phyloP scores from a whole-genome alignment of 2,797 vertebrate genomes.

The Bovichtus diacanthus region DNA sequence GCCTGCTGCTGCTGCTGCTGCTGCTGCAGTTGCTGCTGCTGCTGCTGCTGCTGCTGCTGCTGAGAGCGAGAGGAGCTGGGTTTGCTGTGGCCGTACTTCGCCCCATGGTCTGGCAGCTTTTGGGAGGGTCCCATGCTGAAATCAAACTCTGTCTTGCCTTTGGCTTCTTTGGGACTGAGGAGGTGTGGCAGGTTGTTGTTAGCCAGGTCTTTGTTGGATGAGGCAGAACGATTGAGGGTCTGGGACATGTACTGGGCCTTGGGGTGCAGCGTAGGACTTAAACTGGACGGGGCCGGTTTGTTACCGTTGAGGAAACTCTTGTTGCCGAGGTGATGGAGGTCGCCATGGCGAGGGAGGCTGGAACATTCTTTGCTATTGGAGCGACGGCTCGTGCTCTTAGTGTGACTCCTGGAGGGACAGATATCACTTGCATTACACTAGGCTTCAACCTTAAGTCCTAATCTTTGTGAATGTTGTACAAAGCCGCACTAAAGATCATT shows the following conservation, averaged over 20 bases:
- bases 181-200: slow-evolving; percentile 98
- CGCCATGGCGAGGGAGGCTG: slow-evolving; percentile 93
- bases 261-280: slow-evolving; percentile 93
- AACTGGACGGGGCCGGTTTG: slow-evolving; percentile 89
- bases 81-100: slow-evolving; percentile 88
- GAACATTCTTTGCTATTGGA: slow-evolving; percentile 96
- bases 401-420: slow-evolving; percentile 88
- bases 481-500: background rate
- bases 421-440: background rate
- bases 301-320: slow-evolving; percentile 96
- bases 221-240: slow-evolving; percentile 91
- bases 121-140: slow-evolving; percentile 89
- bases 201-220: slow-evolving; percentile 93
- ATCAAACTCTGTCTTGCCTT: slow-evolving; percentile 95
- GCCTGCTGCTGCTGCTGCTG: slow-evolving; percentile 86
- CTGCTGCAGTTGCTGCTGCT: slow-evolving; percentile 80
- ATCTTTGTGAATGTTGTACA: background rate
- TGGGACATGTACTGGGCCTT: slow-evolving; percentile 91
- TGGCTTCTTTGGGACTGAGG: slow-evolving; percentile 96
- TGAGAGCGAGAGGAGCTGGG: slow-evolving; percentile 90
- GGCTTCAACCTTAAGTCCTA: background rate
- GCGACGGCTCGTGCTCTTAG: slow-evolving; percentile 93
- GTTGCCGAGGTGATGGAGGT: slow-evolving; percentile 90
- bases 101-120: slow-evolving; percentile 80
- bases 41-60: slow-evolving; percentile 80